A percentile compares a stretch with the other conserved stretches of the same genome.
These are phyloP conservation scores for Datnioides undecimradiatus DNA, from an alignment of 2,113 vertebrate species.

Conservation along the genomic window DNA sequence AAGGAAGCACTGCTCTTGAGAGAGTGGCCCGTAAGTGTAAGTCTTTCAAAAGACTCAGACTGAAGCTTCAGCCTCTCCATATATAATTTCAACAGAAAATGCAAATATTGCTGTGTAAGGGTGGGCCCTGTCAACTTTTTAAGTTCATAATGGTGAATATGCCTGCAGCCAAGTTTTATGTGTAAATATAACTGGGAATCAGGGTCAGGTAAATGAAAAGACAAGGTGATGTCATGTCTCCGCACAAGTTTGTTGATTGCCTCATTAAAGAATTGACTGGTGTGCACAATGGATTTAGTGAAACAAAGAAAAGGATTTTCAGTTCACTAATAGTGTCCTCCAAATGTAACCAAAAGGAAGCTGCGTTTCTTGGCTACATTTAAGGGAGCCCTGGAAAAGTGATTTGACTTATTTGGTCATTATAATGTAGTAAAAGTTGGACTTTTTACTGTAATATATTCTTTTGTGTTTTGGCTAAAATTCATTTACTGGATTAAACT, in stretches of 20 bases:
- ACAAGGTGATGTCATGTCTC: not conserved
- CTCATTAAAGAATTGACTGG: not conserved
- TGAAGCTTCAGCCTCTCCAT: not conserved
- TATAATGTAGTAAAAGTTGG: too few species aligned
- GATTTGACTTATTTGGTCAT: too few species aligned
- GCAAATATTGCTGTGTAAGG: not conserved
- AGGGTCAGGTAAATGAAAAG: not conserved
- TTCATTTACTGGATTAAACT: not conserved
- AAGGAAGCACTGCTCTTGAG: too few species aligned
- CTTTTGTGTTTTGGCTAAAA: not conserved
- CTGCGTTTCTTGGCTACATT: not conserved
- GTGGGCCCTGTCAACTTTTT: not conserved
- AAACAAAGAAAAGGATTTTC: not conserved
- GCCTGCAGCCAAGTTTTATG: not conserved
- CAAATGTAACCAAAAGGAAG: too few species aligned
- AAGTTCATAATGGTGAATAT: not conserved
- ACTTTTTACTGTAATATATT: too few species aligned
- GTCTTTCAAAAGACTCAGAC: not conserved
- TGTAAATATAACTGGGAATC: slow-evolving; percentile 13
- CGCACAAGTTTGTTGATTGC: not conserved
- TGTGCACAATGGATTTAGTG: not conserved
- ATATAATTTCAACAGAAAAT: not conserved
- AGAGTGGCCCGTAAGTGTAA: not conserved
- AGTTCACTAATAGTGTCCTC: not conserved
- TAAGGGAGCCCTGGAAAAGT: not conserved